Base-by-base conservation (phyloP, 2,113 vertebrate species). In the Carassius carassius region DNA sequence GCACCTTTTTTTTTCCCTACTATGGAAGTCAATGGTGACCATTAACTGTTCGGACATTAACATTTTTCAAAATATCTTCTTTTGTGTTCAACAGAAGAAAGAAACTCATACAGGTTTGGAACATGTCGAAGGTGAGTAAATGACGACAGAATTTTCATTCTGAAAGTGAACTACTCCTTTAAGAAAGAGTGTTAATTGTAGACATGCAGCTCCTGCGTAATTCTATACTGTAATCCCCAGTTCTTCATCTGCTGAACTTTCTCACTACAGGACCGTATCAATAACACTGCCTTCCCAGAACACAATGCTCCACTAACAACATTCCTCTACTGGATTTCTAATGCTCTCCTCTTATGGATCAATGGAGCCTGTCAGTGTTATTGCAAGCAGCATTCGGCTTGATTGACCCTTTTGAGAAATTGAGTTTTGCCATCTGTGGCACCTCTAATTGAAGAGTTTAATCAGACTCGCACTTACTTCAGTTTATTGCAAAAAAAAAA, bases 181-280 rank as follows among this genome's bases (percentile, higher is more conserved):
- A 63, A 29, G 79, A 44, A 21, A 29, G 44, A 72, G 44, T 19
- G 21, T 63, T 86, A 85, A 83, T 80, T 86, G 78, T 49, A 77
- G 69, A 84, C 37, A 41, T 81, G 78, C 70, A 74, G 58, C 81
- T 47, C 35, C 65, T 62, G 62, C 81, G 70, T 81, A 86, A 86
- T 86, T 88, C 87, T 69, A 84, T 86, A 70, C 35, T 78, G 81
- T 81, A 85, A 83, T 88, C 76, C 84, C 49, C 75, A 82, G 70
- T 65, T 72, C 72, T 56, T 74, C 80, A 84, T 60, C 29, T 37
- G 17, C 84, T 84, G 79, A 49, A 67, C 19, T 81, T 65, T 84
- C 77, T 44, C 81, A 70, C 37, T 79, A 21, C 41, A 63, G 32
- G 65, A 72, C n/a, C 47, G n/a, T 81, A 83, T 86, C 72, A 81